These are phyloP conservation scores for Caretta caretta DNA, from an alignment of 2,113 vertebrate genomes.

Conservation along the genomic window DNA sequence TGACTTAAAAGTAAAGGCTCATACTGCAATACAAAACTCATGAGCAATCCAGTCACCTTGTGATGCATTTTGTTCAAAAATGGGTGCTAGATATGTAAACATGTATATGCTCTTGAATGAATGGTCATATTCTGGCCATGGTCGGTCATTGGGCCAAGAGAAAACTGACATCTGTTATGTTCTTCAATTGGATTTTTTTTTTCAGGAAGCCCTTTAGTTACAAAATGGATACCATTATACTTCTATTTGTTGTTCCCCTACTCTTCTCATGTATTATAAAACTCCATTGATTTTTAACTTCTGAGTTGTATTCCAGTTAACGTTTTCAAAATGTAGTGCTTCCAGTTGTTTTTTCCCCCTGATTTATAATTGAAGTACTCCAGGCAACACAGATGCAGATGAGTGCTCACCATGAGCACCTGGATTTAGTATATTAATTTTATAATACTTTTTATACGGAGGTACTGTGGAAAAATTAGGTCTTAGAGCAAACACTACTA, in stretches of 20 bases:
- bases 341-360: background rate
- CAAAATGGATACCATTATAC: background rate
- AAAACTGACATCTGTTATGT: background rate
- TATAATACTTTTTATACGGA: background rate
- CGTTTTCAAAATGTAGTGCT: background rate
- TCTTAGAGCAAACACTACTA: background rate
- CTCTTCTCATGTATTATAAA: background rate
- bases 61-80: background rate
- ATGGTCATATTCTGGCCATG: background rate
- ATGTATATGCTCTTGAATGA: background rate
- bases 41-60: background rate
- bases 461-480: background rate
- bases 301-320: background rate
- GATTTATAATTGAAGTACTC: background rate
- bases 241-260: background rate
- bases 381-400: background rate
- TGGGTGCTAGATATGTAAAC: background rate
- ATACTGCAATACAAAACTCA: background rate
- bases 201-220: background rate
- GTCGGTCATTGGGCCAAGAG: background rate
- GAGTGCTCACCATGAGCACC: background rate
- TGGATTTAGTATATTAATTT: background rate
- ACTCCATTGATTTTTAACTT: background rate
- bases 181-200: background rate
- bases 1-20: background rate